Percentiles rank a stretch among this genome's conserved stretches.
These are phyloP conservation scores for Sebastes diploproa DNA, from an alignment of 2,797 vertebrate genomes.

Conservation along the genomic window DNA sequence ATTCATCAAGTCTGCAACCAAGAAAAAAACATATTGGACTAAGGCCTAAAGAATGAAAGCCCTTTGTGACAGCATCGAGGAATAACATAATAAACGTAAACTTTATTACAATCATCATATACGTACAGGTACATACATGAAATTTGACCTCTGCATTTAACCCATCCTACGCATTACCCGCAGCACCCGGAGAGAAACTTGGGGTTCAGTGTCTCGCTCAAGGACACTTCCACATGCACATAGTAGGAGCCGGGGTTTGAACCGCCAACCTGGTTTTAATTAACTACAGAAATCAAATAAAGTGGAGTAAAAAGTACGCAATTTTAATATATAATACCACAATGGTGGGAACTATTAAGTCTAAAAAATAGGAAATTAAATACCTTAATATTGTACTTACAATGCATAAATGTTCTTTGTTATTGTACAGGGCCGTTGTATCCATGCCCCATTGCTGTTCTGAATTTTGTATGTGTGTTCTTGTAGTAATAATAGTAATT, in stretches of 20 bases:
- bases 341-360: neutral
- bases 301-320: neutral
- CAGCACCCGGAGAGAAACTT: too few relatives aligned
- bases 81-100: neutral
- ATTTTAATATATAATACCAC: neutral
- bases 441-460: neutral
- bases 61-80: neutral
- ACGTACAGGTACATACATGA: too few relatives aligned
- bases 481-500: slow-evolving; percentile 17
- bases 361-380: neutral
- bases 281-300: neutral
- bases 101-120: too few relatives aligned
- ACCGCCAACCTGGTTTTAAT: too few relatives aligned
- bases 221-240: too few relatives aligned
- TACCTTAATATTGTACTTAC: neutral
- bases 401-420: neutral
- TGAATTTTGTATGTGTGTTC: neutral
- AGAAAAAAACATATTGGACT: neutral
- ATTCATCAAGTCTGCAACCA: neutral
- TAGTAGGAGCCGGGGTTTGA: too few relatives aligned
- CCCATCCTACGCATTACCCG: too few relatives aligned
- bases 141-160: too few relatives aligned
- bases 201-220: too few relatives aligned
- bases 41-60: neutral
- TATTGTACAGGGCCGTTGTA: neutral